Evolutionary conservation across 1,140 invertebrate species (phyloP).

Genomic region (Heterodera schachtii): DNA sequence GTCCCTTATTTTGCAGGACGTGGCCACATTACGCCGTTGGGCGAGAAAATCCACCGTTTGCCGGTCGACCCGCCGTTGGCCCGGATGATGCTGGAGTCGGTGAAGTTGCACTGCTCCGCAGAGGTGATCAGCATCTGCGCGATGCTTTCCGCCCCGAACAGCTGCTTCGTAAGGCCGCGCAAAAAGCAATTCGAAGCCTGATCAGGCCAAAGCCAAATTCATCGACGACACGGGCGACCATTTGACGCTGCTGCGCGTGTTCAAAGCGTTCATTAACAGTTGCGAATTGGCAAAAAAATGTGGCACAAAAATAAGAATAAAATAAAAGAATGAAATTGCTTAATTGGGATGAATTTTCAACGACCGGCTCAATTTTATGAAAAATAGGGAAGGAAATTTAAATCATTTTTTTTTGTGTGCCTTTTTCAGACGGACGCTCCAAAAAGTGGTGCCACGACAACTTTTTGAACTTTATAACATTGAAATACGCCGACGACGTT

Average conservation of each 20-base stretch:
- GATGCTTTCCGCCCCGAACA: conserved; percentile 83
- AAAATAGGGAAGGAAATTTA: neutral
- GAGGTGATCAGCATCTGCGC: conserved; percentile 97
- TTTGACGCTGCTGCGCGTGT: conserved; percentile 86
- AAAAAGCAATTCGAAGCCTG: conserved; percentile 97
- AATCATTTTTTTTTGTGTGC: neutral
- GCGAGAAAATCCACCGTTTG: conserved; percentile 99
- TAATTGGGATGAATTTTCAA: conserved; percentile 64
- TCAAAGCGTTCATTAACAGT: conserved; percentile 99
- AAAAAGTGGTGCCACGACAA: conserved; percentile 69
- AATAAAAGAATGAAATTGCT: neutral
- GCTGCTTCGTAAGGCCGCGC: conserved; percentile 94
- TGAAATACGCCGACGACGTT: conserved; percentile 89
- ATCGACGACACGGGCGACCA: conserved; percentile 99
- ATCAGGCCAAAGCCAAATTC: conserved; percentile 98
- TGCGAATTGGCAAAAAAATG: conserved; percentile 6
- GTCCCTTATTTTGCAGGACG: conserved; percentile 73
- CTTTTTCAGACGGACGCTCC: neutral
- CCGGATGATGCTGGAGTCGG: conserved; percentile 77
- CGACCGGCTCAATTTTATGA: conserved; percentile 84
- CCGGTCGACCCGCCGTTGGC: conserved; percentile 98
- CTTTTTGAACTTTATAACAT: conserved; percentile 87
- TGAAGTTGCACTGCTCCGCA: conserved; percentile 96
- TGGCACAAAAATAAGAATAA: neutral
- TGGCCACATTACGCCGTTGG: conserved; percentile 78